A percentile compares a stretch with the other conserved stretches of the same genome.
Conservation (phyloP, 2,113 vertebrate genomes). For the Salvator merianae region DNA sequence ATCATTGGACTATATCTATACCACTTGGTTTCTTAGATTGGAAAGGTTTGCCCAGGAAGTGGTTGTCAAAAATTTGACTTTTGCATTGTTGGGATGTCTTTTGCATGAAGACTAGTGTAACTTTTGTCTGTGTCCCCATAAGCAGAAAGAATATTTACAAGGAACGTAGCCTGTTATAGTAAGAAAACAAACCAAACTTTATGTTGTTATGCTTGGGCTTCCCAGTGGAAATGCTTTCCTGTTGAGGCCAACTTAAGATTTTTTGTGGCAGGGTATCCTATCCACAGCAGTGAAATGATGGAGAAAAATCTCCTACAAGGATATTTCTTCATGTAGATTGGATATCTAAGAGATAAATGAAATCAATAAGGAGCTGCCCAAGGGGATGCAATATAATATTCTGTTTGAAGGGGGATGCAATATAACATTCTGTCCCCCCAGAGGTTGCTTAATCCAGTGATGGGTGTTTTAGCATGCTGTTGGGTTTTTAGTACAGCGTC, state of each 20-base stretch:
- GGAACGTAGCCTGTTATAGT: no score
- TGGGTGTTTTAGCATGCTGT: background rate
- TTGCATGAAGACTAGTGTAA: no score
- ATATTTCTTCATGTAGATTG: background rate
- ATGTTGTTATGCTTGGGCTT: background rate
- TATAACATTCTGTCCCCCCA: background rate
- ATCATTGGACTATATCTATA: no score
- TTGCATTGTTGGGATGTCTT: no score
- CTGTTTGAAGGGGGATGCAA: background rate
- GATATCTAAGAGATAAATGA: background rate
- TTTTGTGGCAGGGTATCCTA: background rate
- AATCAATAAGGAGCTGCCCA: background rate
- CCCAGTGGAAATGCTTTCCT: background rate
- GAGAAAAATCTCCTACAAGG: background rate
- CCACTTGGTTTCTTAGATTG: no score
- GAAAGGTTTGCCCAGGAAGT: no score
- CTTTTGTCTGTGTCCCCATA: no score
- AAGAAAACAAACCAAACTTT: background rate
- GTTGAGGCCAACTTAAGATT: background rate
- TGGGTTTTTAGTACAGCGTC: accelerated
- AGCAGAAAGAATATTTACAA: no score
- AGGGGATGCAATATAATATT: background rate
- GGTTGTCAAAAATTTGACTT: no score
- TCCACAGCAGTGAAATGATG: background rate
- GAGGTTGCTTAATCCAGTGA: background rate